Conservation (phyloP, 2,888 invertebrate species). For the Pyrrhosoma nymphula region DNA sequence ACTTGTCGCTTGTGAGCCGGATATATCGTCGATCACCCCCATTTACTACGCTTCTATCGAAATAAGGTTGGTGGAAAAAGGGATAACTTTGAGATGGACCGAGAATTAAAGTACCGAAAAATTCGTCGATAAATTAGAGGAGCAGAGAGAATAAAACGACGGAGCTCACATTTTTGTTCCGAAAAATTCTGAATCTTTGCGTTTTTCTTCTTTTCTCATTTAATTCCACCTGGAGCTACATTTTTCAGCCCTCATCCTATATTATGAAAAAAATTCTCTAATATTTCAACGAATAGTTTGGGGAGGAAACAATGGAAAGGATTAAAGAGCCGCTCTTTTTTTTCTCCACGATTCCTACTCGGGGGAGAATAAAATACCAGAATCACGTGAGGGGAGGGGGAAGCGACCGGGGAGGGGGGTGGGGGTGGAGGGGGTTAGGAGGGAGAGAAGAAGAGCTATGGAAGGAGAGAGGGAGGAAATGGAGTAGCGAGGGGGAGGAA, state of each 20-base stretch:
- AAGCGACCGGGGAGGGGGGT: too few species aligned
- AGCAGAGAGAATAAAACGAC: not conserved
- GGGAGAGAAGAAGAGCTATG: not conserved
- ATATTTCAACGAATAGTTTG: not conserved
- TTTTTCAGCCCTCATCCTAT: not conserved
- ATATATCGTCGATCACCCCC: too few species aligned
- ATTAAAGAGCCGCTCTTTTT: not conserved
- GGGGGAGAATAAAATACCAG: not conserved
- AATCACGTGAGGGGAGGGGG: not conserved
- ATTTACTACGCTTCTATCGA: too few species aligned
- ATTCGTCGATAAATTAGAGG: not conserved
- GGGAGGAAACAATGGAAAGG: not conserved
- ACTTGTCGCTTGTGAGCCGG: too few species aligned
- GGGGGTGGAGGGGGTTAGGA: too few species aligned
- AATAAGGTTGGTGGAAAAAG: too few species aligned
- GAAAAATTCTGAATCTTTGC: not conserved
- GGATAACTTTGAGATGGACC: too few species aligned
- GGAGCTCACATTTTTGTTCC: not conserved
- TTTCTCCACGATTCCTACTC: not conserved
- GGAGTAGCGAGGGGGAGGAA: too few species aligned
- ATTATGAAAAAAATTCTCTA: not conserved
- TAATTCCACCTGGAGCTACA: not conserved
- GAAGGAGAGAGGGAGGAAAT: not conserved
- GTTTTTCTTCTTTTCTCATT: not conserved
- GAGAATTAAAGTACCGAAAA: not conserved